Evolutionary conservation across 2,888 invertebrate species (phyloP), one percentile per base, ranked within the genome.

Genomic region (Scaeva pyrastri): DNA sequence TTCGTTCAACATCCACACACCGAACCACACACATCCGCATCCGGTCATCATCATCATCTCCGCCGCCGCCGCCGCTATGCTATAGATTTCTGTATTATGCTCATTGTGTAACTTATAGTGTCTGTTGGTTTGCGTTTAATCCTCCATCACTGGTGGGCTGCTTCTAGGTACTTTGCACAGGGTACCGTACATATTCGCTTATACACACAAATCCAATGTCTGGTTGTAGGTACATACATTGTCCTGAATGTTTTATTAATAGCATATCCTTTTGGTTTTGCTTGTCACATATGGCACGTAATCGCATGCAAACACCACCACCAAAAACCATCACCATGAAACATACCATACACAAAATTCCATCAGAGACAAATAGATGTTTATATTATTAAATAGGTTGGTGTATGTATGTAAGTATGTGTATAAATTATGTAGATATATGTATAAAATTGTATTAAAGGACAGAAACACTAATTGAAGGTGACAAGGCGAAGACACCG

Each of bases 401-500:
- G 4, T 16, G 14, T 41, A 12, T 41, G 41, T 12, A 14, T 41
- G 3, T 41, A 12, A 14, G 43, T n/a, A n/a, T n/a, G n/a, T n/a
- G n/a, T n/a, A n/a, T n/a, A n/a, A n/a, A n/a, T n/a, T n/a, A n/a
- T n/a, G n/a, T 43, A 43, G 5, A 16, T 19, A 11, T 11, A 21
- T 23, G 8, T 26, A 52, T 26, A 52, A 73, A 73, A 78, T 68
- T 50, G 66, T 50, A 80, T 68, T 80, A 74, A 52, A 78, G 62
- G 70, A 83, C 66, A 45, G 39, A 16, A 64, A 74, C 56, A 74
- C 41, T 79, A 84, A 74, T 74, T 74, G 56, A 31, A 70, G 50
- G 52, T 52, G 60, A 60, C 41, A 41, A 60, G 60, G 41, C 60
- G 41, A 36, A 66, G 55, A n/a, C 8, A 31, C 19, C 56, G 26